A percentile compares a stretch with the other conserved stretches of the same genome.
Evolutionary conservation across 2,113 vertebrate species (phyloP).

Genomic region (Telmatochromis sp.): DNA sequence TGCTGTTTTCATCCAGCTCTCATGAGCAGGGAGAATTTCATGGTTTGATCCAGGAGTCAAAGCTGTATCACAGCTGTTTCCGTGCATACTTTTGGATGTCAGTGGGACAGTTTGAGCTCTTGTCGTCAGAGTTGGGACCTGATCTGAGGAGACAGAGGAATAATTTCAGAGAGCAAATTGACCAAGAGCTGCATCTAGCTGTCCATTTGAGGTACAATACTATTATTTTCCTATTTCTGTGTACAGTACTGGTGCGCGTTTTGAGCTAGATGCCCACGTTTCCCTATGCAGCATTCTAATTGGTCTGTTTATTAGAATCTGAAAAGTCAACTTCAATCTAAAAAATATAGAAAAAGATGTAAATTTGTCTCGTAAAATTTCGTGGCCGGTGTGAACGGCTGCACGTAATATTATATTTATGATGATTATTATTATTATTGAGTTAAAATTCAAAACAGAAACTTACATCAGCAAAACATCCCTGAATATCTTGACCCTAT

Average conservation of each 20-base stretch:
- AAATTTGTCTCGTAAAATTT: not conserved
- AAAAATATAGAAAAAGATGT: not conserved
- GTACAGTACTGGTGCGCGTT: not conserved
- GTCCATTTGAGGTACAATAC: not conserved
- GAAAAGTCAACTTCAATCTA: not conserved
- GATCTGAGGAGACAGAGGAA: not conserved
- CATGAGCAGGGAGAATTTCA: not conserved
- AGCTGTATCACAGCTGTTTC: not conserved
- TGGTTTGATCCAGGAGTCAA: not conserved
- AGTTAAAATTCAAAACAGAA: not conserved
- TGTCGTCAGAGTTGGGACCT: not conserved
- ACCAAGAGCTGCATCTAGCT: not conserved
- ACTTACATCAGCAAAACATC: not conserved
- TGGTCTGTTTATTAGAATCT: not conserved
- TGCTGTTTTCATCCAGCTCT: not conserved
- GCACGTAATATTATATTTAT: not conserved
- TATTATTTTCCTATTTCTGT: not conserved
- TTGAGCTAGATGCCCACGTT: not conserved
- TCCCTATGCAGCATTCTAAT: not conserved
- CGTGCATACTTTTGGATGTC: not conserved
- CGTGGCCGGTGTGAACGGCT: not conserved
- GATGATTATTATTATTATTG: not conserved
- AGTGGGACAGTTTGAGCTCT: not conserved
- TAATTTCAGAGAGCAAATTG: not conserved
- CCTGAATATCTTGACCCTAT: not conserved